A percentile compares a stretch with the other conserved stretches of the same genome.
These are phyloP conservation scores for Drosophila sulfurigaster DNA, from an alignment of 1,140 invertebrate genomes.

Conservation along the genomic window DNA sequence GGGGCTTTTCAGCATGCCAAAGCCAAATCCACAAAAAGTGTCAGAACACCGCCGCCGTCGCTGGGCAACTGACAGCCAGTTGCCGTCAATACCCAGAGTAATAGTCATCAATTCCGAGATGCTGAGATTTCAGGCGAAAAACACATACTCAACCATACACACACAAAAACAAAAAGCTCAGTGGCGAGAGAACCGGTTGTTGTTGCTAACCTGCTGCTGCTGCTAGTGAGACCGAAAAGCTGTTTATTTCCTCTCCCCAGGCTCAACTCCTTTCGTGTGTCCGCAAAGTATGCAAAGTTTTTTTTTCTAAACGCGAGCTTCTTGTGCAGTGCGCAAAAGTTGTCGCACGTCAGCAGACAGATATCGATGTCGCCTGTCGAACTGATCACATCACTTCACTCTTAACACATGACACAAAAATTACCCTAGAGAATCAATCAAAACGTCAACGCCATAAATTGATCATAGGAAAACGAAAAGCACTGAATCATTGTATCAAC, in stretches of 20 bases:
- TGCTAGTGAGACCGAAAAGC: neutral
- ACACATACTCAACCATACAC: neutral
- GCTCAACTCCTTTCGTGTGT: constrained; percentile 19
- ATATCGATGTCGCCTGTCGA: neutral
- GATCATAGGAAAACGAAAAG: constrained; percentile 17
- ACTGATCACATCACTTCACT: constrained; percentile 13
- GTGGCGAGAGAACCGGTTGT: constrained; percentile 2
- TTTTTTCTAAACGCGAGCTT: neutral
- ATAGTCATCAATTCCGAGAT: constrained; percentile 33
- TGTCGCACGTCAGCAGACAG: constrained; percentile 1
- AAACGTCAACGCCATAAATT: constrained; percentile 45
- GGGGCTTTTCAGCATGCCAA: constrained; percentile 48
- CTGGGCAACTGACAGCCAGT: constrained; percentile 34
- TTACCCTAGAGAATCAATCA: constrained; percentile 55
- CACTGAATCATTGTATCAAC: constrained; percentile 3
- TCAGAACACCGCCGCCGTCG: constrained; percentile 51
- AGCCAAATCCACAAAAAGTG: constrained; percentile 58
- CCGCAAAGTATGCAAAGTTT: constrained; percentile 53
- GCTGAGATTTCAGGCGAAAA: constrained; percentile 11
- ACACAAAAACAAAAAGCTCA: constrained; percentile 22
- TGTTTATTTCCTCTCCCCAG: neutral
- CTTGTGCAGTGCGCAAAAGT: constrained; percentile 48
- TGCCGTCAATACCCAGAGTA: constrained; percentile 46
- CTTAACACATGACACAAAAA: constrained; percentile 34
- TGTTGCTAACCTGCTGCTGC: constrained; percentile 18